Evolutionary conservation across 2,888 invertebrate species (phyloP), one percentile per base, ranked within the genome.

Genomic region (Odontothrips loti): DNA sequence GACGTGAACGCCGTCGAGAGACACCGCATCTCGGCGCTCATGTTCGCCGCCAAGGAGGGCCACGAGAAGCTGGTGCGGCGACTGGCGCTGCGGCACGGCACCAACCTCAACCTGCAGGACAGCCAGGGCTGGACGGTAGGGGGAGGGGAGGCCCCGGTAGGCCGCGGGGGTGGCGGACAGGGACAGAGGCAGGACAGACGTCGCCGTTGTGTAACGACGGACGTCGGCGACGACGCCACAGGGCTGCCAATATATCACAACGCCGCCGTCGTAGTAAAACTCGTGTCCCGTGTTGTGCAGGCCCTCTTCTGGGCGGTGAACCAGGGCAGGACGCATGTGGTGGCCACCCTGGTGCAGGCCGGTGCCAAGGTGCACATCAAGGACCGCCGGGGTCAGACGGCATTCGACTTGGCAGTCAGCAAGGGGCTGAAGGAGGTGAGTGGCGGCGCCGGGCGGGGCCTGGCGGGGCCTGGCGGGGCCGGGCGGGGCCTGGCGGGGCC

Each of bases 11-110:
- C 84, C 2, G 80, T 83, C 23, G 86, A 87, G 82, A 86, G 88
- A 80, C 87, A 87, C 84, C 86, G 86, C 81, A 86, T 87, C 83
- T 86, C 88, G 12, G 85, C 88, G 3, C 84, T 89, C 80, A 88
- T 88, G 86, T 87, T 87, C 85, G 88, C 89, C 51, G 86, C 87
- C 17, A 85, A 86, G 83, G 86, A 87, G 83, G 88, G 88, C 6
- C 84, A 85, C 63, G 58, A 82, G 0, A 82, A 83, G n/a, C 84
- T 88, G n/a, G 86, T 87, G 3, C 82, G 85, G 80, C 82, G 83
- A 47, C 85, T 89, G 29, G 82, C 87, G 15, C 85, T 86, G 6
- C 82, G 83, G 58, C 86, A 86, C n/a, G 68, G 27, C 27, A 87
- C 86, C 4, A 85, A 86, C 80, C 83, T 87, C 20, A 86, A 88